Conservation (phyloP, 2,888 invertebrate species). For the Torymus aiolomorphi region DNA sequence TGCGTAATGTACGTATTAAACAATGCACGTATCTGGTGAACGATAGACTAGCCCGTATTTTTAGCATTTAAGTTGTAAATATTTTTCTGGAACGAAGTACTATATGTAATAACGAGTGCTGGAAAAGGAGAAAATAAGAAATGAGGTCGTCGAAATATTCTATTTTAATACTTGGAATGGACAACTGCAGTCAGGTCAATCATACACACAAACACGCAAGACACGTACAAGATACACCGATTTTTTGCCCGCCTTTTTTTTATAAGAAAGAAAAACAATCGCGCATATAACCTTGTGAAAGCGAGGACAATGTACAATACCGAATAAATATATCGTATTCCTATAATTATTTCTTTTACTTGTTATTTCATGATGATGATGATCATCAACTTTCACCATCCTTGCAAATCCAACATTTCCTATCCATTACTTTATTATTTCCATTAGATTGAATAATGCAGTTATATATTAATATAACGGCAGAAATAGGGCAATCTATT, state of each 20-base stretch:
- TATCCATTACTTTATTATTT: no score
- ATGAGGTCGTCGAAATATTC: slow-evolving; percentile 39
- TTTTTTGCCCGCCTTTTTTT: slow-evolving; percentile 51
- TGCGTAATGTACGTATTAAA: slow-evolving; percentile 9
- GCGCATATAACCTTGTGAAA: slow-evolving; percentile 30
- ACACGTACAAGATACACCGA: slow-evolving; percentile 34
- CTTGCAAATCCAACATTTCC: no score
- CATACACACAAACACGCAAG: not conserved
- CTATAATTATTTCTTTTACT: slow-evolving; percentile 31
- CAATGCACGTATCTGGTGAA: no score
- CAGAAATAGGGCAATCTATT: no score
- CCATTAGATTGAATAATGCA: no score
- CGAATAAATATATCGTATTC: slow-evolving; percentile 57
- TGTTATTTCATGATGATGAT: not conserved
- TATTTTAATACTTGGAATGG: slow-evolving; percentile 54
- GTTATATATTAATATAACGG: no score
- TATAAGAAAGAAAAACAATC: slow-evolving; percentile 29
- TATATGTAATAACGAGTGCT: slow-evolving; percentile 14
- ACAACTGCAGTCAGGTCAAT: slow-evolving; percentile 51
- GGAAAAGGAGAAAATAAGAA: not conserved
- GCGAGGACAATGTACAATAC: slow-evolving; percentile 51
- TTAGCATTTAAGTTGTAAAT: slow-evolving; percentile 49
- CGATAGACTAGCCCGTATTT: slow-evolving; percentile 14
- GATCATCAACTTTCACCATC: no score
- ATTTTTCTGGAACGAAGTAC: slow-evolving; percentile 37